Evolutionary conservation across 2,888 invertebrate genomes (phyloP), one percentile per base, ranked within the genome.

Genomic region (Eretmocerus hayati): DNA sequence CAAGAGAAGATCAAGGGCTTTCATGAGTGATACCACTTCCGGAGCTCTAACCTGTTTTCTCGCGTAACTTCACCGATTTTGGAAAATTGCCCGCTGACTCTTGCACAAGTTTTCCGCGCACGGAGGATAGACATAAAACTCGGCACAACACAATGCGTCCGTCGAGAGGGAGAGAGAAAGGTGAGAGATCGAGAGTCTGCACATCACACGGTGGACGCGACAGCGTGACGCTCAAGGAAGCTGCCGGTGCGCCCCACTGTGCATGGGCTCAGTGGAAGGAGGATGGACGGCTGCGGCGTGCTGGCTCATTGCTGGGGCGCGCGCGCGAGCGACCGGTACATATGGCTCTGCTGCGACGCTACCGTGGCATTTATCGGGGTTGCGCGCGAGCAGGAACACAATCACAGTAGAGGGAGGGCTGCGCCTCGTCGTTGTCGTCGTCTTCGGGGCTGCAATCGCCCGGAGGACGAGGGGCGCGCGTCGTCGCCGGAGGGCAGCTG

Each of bases 321-420:
- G 6, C 8, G 26, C 26, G 26, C 26, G 26, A 9, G 8, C 8
- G 26, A 6, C 26, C 26, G 26, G n/a, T n/a, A n/a, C n/a, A n/a
- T n/a, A n/a, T n/a, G n/a, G n/a, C 26, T 26, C 26, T 26, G 8
- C 26, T 11, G 26, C 8, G 6, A 11, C 26, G 26, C 11, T 11
- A 6, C 11, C 26, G 26, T 9, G 26, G 11, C 8, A 6, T 26
- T 6, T 26, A 6, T 26, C 26, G 26, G 8, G 6, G 26, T 6
- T 11, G 26, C 26, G 11, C 26, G 26, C 26, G 26, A 6, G 26
- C 26, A 70, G 70, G 69, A 69, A 50, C 51, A 53, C 67, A 69
- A 70, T 70, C 70, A 70, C 70, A 70, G 70, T 69, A 70, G 66
- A 70, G 66, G 68, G 69, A 65, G 64, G 65, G 53, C 32, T 53